Evolutionary conservation across 2,797 vertebrate species (phyloP).

Genomic region (Pachyuromys duprasi): DNA sequence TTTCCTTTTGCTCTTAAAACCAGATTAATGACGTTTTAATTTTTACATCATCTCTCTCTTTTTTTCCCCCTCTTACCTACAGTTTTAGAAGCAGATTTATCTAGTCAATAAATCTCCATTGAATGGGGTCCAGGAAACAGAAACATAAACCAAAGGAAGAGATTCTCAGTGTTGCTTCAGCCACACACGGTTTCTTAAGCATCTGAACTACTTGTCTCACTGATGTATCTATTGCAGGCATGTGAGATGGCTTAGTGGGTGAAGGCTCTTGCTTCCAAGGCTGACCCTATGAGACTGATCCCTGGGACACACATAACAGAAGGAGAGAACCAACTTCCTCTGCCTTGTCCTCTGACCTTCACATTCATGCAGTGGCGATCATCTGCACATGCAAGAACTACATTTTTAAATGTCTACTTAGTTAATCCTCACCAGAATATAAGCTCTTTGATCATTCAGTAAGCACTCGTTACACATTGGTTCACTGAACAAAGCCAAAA

Average conservation of each 20-base stretch:
- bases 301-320: background rate
- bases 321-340: background rate
- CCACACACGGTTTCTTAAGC: background rate
- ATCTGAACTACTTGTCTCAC: conserved; percentile 5
- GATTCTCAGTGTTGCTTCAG: background rate
- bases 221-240: background rate
- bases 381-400: too few species aligned
- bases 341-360: background rate
- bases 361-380: background rate
- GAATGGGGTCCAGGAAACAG: conserved; percentile 20
- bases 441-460: background rate
- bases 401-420: background rate
- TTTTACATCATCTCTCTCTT: conserved; percentile 72
- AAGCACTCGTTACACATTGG: background rate
- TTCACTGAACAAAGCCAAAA: conserved; percentile 47
- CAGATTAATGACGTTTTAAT: conserved; percentile 82
- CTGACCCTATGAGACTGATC: background rate
- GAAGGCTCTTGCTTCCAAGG: background rate
- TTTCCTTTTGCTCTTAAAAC: conserved; percentile 78
- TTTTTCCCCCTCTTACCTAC: conserved; percentile 49
- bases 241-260: background rate
- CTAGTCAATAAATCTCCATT: conserved; percentile 57
- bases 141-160: conserved; percentile 1
- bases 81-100: conserved; percentile 59
- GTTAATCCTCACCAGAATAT: background rate